Evolutionary conservation across 2,888 invertebrate species (phyloP).

Genomic region (Drosophila pseudotakahashii): DNA sequence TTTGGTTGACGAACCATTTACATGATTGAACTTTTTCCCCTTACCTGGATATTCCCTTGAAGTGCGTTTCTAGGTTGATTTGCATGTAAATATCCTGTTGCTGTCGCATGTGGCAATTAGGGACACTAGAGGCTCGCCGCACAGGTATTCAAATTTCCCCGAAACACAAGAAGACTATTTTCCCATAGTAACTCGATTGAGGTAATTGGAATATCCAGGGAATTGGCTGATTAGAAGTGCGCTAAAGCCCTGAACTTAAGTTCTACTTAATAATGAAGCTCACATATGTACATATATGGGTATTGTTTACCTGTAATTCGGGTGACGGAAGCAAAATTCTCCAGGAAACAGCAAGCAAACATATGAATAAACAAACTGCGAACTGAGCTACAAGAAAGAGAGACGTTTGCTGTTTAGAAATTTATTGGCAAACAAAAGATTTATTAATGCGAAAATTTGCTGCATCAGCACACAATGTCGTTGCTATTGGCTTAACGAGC

Average conservation of each 20-base stretch:
- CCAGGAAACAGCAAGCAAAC: neutral
- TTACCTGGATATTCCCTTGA: slow-evolving; percentile 1
- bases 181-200: slow-evolving; percentile 9
- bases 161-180: slow-evolving; percentile 8
- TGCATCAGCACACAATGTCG: slow-evolving; percentile 60
- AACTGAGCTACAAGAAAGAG: slow-evolving; percentile 1
- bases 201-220: slow-evolving; percentile 17
- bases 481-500: slow-evolving; percentile 44
- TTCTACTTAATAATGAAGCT: neutral
- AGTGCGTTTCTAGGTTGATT: slow-evolving; percentile 10
- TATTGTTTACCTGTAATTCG: neutral
- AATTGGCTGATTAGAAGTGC: slow-evolving; percentile 25
- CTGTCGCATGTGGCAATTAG: slow-evolving; percentile 31
- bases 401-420: slow-evolving; percentile 56
- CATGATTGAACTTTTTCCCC: slow-evolving; percentile 38
- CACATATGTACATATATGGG: neutral
- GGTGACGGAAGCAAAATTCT: slow-evolving; percentile 7
- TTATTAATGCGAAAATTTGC: slow-evolving; percentile 74
- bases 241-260: slow-evolving; percentile 22
- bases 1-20: slow-evolving; percentile 36
- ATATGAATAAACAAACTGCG: slow-evolving; percentile 37
- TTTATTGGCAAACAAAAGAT: slow-evolving; percentile 74
- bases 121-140: slow-evolving; percentile 11
- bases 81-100: slow-evolving; percentile 38
- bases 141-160: slow-evolving; percentile 15